Percentiles rank a stretch among this genome's conserved stretches.
These are phyloP conservation scores for Dione juno DNA, from an alignment of 2,888 invertebrate genomes.

Conservation along the genomic window DNA sequence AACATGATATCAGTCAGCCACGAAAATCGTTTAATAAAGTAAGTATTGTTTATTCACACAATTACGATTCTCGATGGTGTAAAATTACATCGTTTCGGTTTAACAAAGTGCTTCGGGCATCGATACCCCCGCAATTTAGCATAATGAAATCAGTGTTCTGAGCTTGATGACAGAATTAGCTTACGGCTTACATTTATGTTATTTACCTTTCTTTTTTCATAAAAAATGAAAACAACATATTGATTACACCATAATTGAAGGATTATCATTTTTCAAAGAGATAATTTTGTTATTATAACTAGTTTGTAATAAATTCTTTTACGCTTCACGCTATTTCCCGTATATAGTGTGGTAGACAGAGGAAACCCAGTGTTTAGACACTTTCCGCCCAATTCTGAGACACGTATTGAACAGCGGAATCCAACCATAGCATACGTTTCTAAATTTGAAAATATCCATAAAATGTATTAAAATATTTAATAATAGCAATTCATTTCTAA, in stretches of 20 bases:
- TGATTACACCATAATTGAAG: neutral
- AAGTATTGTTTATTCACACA: conserved; percentile 21
- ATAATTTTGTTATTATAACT: too few relatives aligned
- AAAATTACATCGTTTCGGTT: conserved; percentile 25
- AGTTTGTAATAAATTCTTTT: too few relatives aligned
- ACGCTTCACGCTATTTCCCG: too few relatives aligned
- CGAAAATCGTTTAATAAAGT: conserved; percentile 22
- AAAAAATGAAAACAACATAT: neutral
- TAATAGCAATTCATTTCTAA: conserved; percentile 8
- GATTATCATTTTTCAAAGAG: neutral
- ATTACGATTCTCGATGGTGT: conserved; percentile 19
- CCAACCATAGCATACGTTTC: too few relatives aligned
- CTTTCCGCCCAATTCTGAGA: too few relatives aligned
- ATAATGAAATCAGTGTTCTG: conserved; percentile 19
- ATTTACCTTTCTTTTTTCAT: neutral
- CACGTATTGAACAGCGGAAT: too few relatives aligned
- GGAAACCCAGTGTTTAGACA: too few relatives aligned
- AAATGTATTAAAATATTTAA: neutral
- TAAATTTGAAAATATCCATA: neutral
- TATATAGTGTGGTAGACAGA: too few relatives aligned
- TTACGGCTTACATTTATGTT: neutral
- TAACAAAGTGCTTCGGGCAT: conserved; percentile 22
- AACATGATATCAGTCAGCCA: conserved; percentile 12
- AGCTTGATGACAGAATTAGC: conserved; percentile 16
- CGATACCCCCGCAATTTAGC: conserved; percentile 19